phyloP scores from a whole-genome alignment of 2,113 vertebrate species.

The Cavia aperea region DNA sequence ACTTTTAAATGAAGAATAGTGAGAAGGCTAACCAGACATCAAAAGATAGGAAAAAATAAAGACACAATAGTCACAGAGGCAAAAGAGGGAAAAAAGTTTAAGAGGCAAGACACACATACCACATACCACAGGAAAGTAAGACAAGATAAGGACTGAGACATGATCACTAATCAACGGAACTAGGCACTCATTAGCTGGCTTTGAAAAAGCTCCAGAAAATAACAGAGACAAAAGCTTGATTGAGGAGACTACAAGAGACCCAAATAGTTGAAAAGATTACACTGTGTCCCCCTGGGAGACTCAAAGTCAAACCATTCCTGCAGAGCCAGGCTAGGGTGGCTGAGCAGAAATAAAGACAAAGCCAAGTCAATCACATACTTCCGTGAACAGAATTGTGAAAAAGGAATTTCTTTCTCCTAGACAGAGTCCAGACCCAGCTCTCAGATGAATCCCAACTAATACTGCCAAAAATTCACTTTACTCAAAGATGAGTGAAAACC shows the following conservation, averaged over 20 bases:
- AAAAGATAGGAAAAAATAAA: neutral
- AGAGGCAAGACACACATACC: neutral
- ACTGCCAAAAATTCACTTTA: neutral
- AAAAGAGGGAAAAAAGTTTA: neutral
- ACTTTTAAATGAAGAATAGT: neutral
- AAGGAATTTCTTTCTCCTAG: neutral
- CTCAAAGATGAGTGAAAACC: neutral
- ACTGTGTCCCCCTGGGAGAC: neutral
- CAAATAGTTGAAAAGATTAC: neutral
- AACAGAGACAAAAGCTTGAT: neutral
- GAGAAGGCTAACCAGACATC: neutral
- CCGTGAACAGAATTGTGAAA: neutral
- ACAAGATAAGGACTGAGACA: neutral
- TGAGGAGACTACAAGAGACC: neutral
- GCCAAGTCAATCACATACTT: neutral
- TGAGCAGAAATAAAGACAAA: neutral
- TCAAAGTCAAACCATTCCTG: slow-evolving; percentile 14
- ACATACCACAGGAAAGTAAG: neutral
- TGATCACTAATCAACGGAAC: neutral
- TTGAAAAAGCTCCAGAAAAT: neutral
- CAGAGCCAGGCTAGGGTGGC: neutral
- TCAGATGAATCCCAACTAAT: neutral
- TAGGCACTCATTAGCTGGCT: neutral
- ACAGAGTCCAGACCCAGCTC: neutral
- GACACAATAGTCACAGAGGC: neutral